Percentiles rank a stretch among this genome's conserved stretches.
These are phyloP conservation scores for Teleopsis dalmanni DNA, from an alignment of 1,140 invertebrate genomes.

Conservation along the genomic window DNA sequence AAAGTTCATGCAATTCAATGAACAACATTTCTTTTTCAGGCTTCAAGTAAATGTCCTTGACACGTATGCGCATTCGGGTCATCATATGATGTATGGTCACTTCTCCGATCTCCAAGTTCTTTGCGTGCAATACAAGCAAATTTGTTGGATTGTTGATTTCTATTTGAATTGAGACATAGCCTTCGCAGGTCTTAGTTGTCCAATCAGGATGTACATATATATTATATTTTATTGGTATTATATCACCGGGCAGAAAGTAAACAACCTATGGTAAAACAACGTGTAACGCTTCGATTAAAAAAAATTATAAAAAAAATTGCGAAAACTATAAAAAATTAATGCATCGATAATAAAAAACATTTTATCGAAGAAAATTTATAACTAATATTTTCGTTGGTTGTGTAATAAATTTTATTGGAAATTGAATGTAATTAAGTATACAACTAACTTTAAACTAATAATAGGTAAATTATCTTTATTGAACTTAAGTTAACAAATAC, in stretches of 20 bases:
- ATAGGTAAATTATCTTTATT: no score
- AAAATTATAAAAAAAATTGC: neutral
- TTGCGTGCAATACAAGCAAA: constrained; percentile 62
- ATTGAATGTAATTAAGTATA: no score
- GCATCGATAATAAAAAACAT: neutral
- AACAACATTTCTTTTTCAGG: constrained; percentile 21
- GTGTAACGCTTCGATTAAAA: neutral
- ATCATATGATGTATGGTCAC: constrained; percentile 37
- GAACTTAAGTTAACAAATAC: no score
- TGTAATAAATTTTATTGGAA: no score
- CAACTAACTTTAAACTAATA: no score
- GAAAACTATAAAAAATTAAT: neutral
- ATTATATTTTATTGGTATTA: constrained; percentile 67
- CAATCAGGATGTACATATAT: constrained; percentile 67
- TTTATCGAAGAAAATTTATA: neutral
- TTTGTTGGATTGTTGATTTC: constrained; percentile 49
- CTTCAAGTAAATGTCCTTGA: constrained; percentile 20
- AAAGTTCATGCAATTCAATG: constrained; percentile 26
- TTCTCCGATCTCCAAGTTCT: constrained; percentile 36
- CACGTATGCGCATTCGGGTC: constrained; percentile 34
- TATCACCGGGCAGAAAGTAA: constrained; percentile 57
- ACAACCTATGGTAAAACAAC: no score
- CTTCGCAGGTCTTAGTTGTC: constrained; percentile 52
- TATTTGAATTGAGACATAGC: constrained; percentile 63
- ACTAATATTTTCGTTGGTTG: no score